Percentiles rank a stretch among this genome's conserved stretches.
phyloP scores from a whole-genome alignment of 2,113 vertebrate genomes.

The Columba livia region DNA sequence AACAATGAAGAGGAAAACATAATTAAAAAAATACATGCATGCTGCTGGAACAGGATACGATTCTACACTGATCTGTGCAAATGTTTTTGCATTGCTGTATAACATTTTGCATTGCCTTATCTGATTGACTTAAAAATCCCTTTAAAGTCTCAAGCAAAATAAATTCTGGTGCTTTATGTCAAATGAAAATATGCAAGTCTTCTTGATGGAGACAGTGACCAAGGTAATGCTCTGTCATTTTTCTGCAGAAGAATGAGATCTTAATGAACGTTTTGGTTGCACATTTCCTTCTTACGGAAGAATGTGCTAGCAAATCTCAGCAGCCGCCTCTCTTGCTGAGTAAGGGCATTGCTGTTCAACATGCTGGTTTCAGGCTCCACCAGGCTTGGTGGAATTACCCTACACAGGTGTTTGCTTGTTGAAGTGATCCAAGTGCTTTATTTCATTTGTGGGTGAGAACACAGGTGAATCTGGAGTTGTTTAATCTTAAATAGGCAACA shows the following conservation, averaged over 20 bases:
- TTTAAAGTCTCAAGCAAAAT: not conserved
- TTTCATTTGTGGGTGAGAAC: not conserved
- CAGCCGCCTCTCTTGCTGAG: not conserved
- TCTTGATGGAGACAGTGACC: not conserved
- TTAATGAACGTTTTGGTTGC: not conserved
- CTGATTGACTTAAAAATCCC: not conserved
- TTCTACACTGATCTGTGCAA: not conserved
- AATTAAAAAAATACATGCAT: not conserved
- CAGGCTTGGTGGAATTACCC: no score
- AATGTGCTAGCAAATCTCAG: not conserved
- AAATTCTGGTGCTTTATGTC: not conserved
- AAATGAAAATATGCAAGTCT: not conserved
- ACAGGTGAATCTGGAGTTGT: not conserved
- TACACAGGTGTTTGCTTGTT: not conserved
- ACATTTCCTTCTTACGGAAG: not conserved
- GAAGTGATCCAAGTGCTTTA: not conserved
- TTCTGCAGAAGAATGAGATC: not conserved
- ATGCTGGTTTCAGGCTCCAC: not conserved
- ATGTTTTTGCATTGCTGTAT: not conserved
- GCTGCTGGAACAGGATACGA: not conserved
- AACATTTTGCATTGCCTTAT: not conserved
- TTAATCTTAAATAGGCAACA: not conserved
- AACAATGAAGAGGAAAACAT: conserved; percentile 14
- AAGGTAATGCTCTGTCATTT: not conserved
- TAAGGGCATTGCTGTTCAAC: not conserved